phyloP scores from a whole-genome alignment of 2,113 vertebrate species.

The Phylloscopus trochiloides region DNA sequence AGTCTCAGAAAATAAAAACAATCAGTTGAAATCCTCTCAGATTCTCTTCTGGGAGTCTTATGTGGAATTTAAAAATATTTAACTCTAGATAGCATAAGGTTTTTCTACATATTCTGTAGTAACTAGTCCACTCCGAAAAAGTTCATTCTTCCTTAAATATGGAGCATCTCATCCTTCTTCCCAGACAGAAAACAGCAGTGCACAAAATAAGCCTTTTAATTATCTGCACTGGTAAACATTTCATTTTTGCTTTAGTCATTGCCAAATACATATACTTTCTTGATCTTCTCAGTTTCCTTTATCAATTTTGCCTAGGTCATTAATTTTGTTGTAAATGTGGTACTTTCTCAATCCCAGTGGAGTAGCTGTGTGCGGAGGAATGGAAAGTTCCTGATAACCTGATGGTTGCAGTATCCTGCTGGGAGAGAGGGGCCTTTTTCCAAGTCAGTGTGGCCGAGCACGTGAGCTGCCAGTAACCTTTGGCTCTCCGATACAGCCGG shows the following conservation, averaged over 20 bases:
- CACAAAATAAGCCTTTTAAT: neutral
- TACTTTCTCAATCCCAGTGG: neutral
- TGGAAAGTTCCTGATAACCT: neutral
- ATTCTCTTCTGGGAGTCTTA: conserved; percentile 3
- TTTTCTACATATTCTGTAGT: neutral
- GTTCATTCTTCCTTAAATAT: neutral
- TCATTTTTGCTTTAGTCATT: neutral
- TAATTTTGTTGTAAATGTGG: neutral
- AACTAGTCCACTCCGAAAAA: neutral
- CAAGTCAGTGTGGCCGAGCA: neutral
- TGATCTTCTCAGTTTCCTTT: neutral
- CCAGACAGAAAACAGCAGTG: neutral
- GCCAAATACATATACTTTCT: neutral
- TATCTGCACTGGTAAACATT: neutral
- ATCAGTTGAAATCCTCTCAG: conserved; percentile 2
- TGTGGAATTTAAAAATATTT: neutral
- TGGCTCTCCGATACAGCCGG: neutral
- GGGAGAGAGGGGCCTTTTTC: neutral
- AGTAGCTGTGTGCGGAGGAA: neutral
- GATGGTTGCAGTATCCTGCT: neutral
- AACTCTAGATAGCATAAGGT: neutral
- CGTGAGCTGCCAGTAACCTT: neutral
- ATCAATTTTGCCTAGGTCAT: neutral
- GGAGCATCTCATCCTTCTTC: neutral
- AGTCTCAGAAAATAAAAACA: conserved; percentile 34